phyloP scores from a whole-genome alignment of 2,113 vertebrate genomes.

The Cervus canadensis region DNA sequence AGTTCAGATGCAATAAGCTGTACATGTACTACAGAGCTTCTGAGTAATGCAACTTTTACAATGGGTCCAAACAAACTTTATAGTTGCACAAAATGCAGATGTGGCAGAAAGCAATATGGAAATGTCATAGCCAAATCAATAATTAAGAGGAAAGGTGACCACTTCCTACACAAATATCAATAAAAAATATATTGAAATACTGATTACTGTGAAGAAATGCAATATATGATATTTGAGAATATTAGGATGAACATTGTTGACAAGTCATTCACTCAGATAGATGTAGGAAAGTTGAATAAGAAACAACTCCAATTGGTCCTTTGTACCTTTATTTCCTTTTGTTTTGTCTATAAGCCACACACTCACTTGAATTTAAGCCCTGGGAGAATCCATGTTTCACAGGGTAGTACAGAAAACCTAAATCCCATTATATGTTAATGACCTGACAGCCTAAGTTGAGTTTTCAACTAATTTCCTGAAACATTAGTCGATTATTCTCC shows the following conservation, averaged over 20 bases:
- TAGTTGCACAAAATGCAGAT: slow-evolving; percentile 46
- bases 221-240: not conserved
- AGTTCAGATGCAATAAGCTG: slow-evolving; percentile 43
- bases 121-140: slow-evolving; percentile 48
- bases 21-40: slow-evolving; percentile 28
- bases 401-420: not conserved
- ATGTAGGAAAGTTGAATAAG: not conserved
- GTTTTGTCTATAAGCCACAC: not conserved
- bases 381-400: not conserved
- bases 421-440: not conserved
- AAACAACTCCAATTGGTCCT: not conserved
- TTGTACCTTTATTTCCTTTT: not conserved
- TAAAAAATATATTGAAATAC: not conserved
- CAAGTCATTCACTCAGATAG: not conserved
- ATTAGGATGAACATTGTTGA: not conserved
- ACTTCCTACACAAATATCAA: slow-evolving; percentile 17
- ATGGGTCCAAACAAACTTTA: not conserved
- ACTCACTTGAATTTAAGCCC: not conserved
- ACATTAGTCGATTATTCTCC: not conserved
- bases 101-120: slow-evolving; percentile 44
- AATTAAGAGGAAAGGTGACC: not conserved
- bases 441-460: not conserved
- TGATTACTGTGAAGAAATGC: not conserved
- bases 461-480: slow-evolving; percentile 19
- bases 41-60: slow-evolving; percentile 51